Conservation (phyloP, 2,113 vertebrate genomes). For the Brachypteracias leptosomus region DNA sequence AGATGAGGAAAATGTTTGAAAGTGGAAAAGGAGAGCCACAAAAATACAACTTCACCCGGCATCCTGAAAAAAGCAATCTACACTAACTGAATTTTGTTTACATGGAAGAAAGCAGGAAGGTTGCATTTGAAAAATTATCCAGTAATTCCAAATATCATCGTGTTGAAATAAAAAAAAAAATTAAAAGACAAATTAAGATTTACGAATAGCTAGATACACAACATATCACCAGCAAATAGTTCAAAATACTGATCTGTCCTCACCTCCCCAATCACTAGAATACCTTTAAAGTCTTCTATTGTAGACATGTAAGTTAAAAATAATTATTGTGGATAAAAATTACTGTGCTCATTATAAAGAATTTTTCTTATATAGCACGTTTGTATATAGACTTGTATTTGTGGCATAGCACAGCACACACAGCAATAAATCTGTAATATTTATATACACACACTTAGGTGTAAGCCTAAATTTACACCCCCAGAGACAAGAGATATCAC, state of each 20-base stretch:
- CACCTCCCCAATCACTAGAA: not conserved
- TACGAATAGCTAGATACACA: not conserved
- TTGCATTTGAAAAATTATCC: not conserved
- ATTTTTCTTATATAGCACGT: not conserved
- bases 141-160: not conserved
- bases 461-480: constrained; percentile 53
- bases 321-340: not conserved
- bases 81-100: not conserved
- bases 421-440: constrained; percentile 43
- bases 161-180: not conserved
- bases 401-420: not conserved
- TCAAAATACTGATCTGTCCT: not conserved
- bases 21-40: not conserved
- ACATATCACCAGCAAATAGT: not conserved
- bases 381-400: not conserved
- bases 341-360: not conserved
- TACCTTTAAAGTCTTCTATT: not conserved
- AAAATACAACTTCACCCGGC: not conserved
- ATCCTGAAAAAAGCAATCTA: not conserved
- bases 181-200: not conserved
- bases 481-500: constrained; percentile 32
- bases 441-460: constrained; percentile 44
- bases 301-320: not conserved
- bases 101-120: not conserved
- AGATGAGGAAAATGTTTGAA: not conserved